Conservation (phyloP, 1,140 invertebrate genomes). For the Drosophila sp. region DNA sequence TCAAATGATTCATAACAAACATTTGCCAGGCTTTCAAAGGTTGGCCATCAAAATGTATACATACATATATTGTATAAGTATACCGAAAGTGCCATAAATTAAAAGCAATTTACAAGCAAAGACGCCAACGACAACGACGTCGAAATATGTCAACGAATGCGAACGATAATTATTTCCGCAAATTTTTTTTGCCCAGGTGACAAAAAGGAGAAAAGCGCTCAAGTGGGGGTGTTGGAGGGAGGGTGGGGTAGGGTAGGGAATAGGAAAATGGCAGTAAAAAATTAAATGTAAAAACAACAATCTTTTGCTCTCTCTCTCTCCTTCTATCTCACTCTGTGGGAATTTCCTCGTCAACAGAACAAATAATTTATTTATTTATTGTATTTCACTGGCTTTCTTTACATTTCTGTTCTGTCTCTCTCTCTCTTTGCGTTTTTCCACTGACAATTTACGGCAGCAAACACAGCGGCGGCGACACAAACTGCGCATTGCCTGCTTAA, state of each 20-base stretch:
- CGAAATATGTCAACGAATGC: constrained; percentile 45
- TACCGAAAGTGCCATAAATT: constrained; percentile 30
- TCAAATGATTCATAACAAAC: constrained; percentile 50
- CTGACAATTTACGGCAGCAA: constrained; percentile 26
- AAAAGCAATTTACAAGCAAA: constrained; percentile 49
- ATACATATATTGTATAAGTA: constrained; percentile 28
- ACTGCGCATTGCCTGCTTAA: constrained; percentile 11
- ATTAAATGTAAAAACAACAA: constrained; percentile 10
- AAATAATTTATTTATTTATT: constrained; percentile 49
- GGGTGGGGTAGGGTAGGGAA: too few relatives aligned
- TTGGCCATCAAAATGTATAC: constrained; percentile 24
- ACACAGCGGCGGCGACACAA: background rate
- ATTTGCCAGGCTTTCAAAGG: constrained; percentile 50
- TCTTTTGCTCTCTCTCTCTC: background rate
- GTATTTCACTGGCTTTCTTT: constrained; percentile 5
- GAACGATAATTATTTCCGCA: constrained; percentile 54
- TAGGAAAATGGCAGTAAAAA: constrained; percentile 3
- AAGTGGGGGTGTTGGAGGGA: too few relatives aligned
- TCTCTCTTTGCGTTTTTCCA: background rate
- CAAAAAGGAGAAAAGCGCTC: constrained; percentile 33
- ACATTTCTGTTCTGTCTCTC: background rate
- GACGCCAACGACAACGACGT: constrained; percentile 25
- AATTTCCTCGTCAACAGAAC: constrained; percentile 24
- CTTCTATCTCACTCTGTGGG: background rate
- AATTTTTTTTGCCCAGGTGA: constrained; percentile 47